These are phyloP conservation scores for human DNA, from an alignment of 2,113 vertebrate genomes.

Conservation along the genomic window GRCh38 chr5:82577001-82577500, in stretches of 20 bases:
- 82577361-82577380: conserved; percentile 59
- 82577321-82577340: conserved; percentile 45
- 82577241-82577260: conserved; percentile 39
- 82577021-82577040: neutral
- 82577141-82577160: neutral
- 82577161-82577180: neutral
- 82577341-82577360: conserved; percentile 67
- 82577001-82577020: neutral
- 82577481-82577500: neutral
- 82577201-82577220: conserved; percentile 39
- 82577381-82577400: conserved; percentile 46
- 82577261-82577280: conserved; percentile 3
- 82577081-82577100: neutral
- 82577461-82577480: neutral
- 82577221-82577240: conserved; percentile 37
- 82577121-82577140: neutral
- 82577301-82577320: conserved; percentile 21
- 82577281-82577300: conserved; percentile 45
- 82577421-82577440: conserved; percentile 2
- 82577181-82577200: neutral
- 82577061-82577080: neutral
- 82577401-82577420: conserved; percentile 65
- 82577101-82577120: neutral
- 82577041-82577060: neutral
- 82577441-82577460: conserved; percentile 16